phyloP scores from a whole-genome alignment of 2,888 invertebrate species.

The Ecliptopera silaceata region DNA sequence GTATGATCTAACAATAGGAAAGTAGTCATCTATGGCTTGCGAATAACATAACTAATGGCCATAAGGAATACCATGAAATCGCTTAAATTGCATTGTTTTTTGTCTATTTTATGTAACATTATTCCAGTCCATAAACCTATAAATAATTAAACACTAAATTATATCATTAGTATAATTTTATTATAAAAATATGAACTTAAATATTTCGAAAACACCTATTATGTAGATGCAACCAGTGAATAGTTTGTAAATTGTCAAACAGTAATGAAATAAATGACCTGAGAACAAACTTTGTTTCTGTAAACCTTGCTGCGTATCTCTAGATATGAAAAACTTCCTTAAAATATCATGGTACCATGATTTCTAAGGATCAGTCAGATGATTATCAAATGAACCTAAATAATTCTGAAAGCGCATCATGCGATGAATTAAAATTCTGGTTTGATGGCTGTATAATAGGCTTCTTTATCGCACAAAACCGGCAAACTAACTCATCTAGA shows the following conservation, averaged over 20 bases:
- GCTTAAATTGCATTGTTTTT: constrained; percentile 80
- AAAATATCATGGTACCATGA: no score
- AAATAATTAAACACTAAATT: constrained; percentile 24
- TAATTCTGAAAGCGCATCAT: no score
- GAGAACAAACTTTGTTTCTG: constrained; percentile 51
- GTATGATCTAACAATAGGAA: constrained; percentile 77
- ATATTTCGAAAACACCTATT: constrained; percentile 39
- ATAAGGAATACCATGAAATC: constrained; percentile 73
- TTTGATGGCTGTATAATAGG: no score
- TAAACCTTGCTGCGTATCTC: no score
- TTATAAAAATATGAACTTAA: constrained; percentile 28
- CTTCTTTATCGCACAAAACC: no score
- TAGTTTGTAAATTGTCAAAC: constrained; percentile 66
- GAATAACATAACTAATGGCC: constrained; percentile 81
- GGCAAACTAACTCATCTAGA: no score
- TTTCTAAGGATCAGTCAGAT: no score
- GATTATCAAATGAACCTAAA: no score
- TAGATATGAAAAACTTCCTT: no score
- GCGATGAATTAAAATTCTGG: no score
- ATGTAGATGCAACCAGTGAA: constrained; percentile 54
- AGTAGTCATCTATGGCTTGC: constrained; percentile 79
- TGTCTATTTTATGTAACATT: constrained; percentile 46
- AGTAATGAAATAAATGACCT: constrained; percentile 75
- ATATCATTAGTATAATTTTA: constrained; percentile 37
- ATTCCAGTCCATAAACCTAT: constrained; percentile 23